phyloP scores from a whole-genome alignment of 2,888 invertebrate genomes.

The Troides helena region DNA sequence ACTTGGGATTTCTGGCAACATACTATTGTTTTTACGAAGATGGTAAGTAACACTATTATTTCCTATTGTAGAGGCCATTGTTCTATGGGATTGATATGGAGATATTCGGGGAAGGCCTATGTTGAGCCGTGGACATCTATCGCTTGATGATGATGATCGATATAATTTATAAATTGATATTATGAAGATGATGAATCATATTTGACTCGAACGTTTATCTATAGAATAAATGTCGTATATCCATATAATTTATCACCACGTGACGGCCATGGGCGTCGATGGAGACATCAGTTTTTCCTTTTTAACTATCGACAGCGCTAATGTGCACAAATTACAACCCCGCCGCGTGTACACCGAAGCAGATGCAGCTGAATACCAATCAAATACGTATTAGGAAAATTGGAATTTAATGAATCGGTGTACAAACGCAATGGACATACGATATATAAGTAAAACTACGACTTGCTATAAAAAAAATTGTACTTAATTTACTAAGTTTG shows the following conservation, averaged over 20 bases:
- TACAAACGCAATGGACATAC: not conserved
- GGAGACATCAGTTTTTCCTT: constrained; percentile 19
- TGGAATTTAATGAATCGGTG: constrained; percentile 27
- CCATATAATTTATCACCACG: constrained; percentile 9
- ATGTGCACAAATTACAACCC: constrained; percentile 46
- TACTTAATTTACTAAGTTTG: no score
- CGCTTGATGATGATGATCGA: no score
- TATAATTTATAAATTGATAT: no score
- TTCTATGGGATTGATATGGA: no score
- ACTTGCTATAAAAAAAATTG: not conserved
- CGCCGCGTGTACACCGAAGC: constrained; percentile 35
- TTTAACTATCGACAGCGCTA: constrained; percentile 30
- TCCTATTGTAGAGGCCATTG: no score
- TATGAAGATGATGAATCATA: no score
- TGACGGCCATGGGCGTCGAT: not conserved
- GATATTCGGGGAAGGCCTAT: no score
- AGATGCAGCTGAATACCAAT: constrained; percentile 50
- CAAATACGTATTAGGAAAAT: constrained; percentile 45
- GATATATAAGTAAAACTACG: not conserved
- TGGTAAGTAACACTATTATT: no score
- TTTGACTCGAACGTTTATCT: no score
- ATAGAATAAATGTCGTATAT: not conserved
- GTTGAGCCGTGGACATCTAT: no score
- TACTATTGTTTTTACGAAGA: no score
- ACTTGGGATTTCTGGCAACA: no score